These are phyloP conservation scores for Carettochelys insculpta DNA, from an alignment of 2,113 vertebrate species.

Conservation along the genomic window DNA sequence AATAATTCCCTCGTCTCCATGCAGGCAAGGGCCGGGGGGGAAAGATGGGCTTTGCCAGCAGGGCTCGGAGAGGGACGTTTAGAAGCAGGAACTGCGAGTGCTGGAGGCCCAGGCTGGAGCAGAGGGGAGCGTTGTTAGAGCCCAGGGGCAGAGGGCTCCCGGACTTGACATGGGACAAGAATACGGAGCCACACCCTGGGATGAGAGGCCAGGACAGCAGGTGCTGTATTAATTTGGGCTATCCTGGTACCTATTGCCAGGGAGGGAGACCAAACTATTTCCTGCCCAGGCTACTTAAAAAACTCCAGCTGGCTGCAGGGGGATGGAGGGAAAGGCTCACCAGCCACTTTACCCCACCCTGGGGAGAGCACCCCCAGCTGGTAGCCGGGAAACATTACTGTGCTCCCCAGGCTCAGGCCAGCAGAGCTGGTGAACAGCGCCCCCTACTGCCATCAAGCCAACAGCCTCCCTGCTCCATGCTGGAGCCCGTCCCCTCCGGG, in stretches of 20 bases:
- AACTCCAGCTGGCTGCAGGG: neutral
- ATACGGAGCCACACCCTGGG: neutral
- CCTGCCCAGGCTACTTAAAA: neutral
- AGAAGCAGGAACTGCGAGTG: neutral
- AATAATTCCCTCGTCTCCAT: constrained; percentile 72
- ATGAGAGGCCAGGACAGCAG: neutral
- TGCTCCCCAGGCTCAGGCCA: neutral
- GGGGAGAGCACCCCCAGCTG: neutral
- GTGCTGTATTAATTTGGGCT: neutral
- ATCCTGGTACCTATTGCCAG: neutral
- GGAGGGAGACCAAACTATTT: neutral
- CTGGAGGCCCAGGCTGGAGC: neutral
- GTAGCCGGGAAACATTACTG: neutral
- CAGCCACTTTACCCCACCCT: neutral
- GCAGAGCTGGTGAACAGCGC: neutral
- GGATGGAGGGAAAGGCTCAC: neutral
- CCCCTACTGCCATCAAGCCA: neutral
- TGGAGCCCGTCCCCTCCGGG: neutral
- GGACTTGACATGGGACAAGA: neutral
- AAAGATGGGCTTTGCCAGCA: constrained; percentile 8
- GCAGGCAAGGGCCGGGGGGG: constrained; percentile 37
- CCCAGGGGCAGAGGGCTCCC: neutral
- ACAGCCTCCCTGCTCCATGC: neutral
- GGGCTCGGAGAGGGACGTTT: neutral
- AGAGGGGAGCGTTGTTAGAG: neutral